Conservation (phyloP, 2,113 vertebrate genomes). For the Aspiorhynchus laticeps region DNA sequence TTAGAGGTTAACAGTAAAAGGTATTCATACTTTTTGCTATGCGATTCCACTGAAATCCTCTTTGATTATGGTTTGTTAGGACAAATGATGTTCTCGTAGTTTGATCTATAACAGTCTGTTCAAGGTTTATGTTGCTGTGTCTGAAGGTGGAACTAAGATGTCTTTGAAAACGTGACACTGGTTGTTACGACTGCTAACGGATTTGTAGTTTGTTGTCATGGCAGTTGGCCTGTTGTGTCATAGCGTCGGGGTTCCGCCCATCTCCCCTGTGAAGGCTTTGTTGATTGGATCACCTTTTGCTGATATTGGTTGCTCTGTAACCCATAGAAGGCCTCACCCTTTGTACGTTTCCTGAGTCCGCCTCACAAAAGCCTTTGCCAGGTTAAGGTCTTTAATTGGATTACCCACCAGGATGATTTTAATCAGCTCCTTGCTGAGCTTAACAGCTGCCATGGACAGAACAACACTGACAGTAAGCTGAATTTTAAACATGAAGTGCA, state of each 20-base stretch:
- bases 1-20: not conserved
- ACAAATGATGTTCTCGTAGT: not conserved
- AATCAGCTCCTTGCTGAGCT: slow-evolving; percentile 93
- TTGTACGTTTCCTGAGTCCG: slow-evolving; percentile 54
- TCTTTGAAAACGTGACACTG: not conserved
- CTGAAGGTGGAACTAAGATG: not conserved
- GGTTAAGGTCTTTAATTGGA: slow-evolving; percentile 73
- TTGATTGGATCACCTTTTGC: slow-evolving; percentile 20
- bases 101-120: not conserved
- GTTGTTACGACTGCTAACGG: not conserved
- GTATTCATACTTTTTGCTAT: too few relatives aligned
- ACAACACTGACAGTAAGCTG: slow-evolving; percentile 59
- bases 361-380: slow-evolving; percentile 60
- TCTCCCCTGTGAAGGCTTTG: not conserved
- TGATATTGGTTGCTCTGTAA: slow-evolving; percentile 43
- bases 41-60: not conserved
- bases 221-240: not conserved
- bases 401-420: slow-evolving; percentile 97
- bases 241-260: not conserved
- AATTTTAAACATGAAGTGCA: not conserved
- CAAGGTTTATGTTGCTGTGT: not conserved
- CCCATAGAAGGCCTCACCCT: slow-evolving; percentile 31
- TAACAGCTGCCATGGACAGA: slow-evolving; percentile 86
- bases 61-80: not conserved
- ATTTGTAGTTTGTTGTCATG: slow-evolving; percentile 18